A percentile compares a stretch with the other conserved stretches of the same genome.
Evolutionary conservation across 2,888 invertebrate genomes (phyloP).

Genomic region (Meteorus colon): DNA sequence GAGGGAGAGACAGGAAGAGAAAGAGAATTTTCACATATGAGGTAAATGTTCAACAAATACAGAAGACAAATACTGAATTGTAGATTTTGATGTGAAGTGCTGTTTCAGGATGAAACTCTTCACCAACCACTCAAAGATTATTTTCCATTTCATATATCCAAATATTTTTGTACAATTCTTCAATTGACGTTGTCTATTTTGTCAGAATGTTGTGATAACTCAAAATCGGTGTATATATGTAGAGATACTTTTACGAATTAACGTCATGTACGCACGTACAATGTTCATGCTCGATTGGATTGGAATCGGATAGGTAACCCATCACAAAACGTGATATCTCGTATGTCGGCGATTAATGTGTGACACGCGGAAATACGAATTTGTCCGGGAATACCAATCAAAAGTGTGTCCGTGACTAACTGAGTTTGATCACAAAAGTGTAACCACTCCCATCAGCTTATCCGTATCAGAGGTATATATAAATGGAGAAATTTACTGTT

Average conservation of each 20-base stretch:
- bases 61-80: too few species aligned
- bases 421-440: not conserved
- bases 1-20: too few species aligned
- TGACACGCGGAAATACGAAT: constrained; percentile 23
- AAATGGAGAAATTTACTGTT: not conserved
- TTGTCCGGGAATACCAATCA: constrained; percentile 2
- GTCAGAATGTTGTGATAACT: not conserved
- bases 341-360: constrained; percentile 19
- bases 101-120: not conserved
- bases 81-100: too few species aligned
- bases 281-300: constrained; percentile 15
- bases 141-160: too few species aligned
- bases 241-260: not conserved
- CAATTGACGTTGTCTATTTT: too few species aligned
- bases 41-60: too few species aligned
- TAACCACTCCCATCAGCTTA: constrained; percentile 7
- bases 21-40: too few species aligned
- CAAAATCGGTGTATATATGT: not conserved
- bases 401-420: constrained; percentile 24
- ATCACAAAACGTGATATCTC: constrained; percentile 3
- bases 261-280: constrained; percentile 1
- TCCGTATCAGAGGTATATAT: constrained; percentile 9
- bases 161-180: too few species aligned
- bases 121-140: too few species aligned
- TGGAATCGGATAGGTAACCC: not conserved